A percentile compares a stretch with the other conserved stretches of the same genome.
phyloP scores from a whole-genome alignment of 2,888 invertebrate species.

The Pilophorus perplexus region DNA sequence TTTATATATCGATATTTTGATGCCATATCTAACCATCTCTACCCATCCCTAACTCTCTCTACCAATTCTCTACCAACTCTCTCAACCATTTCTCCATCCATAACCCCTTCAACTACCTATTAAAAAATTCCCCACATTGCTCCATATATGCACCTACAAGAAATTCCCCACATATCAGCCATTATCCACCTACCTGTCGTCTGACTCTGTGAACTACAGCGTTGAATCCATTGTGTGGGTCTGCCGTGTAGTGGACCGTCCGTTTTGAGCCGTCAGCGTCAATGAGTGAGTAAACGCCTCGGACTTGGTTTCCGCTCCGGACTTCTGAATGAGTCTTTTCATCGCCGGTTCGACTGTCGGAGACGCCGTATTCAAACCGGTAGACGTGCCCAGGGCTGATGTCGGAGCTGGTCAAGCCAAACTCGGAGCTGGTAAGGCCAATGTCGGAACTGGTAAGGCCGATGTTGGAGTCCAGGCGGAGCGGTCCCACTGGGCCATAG shows the following conservation, averaged over 20 bases:
- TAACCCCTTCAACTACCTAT: too few species aligned
- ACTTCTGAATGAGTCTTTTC: constrained; percentile 23
- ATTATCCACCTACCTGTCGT: not conserved
- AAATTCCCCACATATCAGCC: too few species aligned
- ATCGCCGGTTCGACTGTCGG: constrained; percentile 17
- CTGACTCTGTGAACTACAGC: constrained; percentile 13
- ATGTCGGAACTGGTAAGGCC: not conserved
- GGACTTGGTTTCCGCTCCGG: constrained; percentile 1
- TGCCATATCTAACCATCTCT: too few species aligned
- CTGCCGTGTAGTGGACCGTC: constrained; percentile 26
- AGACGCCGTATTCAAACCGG: constrained; percentile 22
- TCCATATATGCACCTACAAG: too few species aligned
- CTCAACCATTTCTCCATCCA: too few species aligned
- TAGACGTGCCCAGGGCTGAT: not conserved
- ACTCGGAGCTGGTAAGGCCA: not conserved
- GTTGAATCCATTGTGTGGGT: constrained; percentile 30
- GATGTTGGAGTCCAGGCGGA: not conserved
- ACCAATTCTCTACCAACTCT: too few species aligned
- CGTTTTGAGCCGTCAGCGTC: constrained; percentile 28
- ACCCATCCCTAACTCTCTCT: too few species aligned
- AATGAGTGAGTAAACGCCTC: constrained; percentile 22
- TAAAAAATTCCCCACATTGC: too few species aligned
- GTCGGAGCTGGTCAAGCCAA: not conserved
- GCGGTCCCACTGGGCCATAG: not conserved
- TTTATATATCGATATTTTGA: too few species aligned